phyloP scores from a whole-genome alignment of 2,113 vertebrate genomes.

The Bos indicus region DNA sequence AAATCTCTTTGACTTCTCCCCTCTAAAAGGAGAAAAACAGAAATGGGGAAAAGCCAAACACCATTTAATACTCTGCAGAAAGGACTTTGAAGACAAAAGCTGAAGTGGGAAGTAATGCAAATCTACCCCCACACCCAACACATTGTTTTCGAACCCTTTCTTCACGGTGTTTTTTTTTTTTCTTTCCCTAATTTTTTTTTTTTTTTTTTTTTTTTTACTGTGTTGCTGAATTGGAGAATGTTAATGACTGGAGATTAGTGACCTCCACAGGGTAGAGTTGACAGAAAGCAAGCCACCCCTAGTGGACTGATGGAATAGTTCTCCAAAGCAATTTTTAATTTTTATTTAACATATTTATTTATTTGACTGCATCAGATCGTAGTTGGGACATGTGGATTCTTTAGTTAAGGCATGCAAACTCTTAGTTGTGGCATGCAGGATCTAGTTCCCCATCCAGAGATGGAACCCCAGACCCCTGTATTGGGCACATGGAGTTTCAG shows the following conservation, averaged over 20 bases:
- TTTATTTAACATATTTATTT: not conserved
- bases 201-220: not conserved
- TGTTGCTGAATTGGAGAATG: not conserved
- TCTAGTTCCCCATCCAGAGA: not conserved
- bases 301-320: not conserved
- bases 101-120: not conserved
- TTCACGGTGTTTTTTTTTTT: not conserved
- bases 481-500: not conserved
- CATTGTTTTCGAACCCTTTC: not conserved
- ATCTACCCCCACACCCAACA: not conserved
- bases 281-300: not conserved
- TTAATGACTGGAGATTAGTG: conserved; percentile 35
- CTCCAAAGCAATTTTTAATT: not conserved
- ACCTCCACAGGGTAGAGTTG: conserved; percentile 47
- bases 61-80: conserved; percentile 26
- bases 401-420: not conserved
- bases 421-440: not conserved
- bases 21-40: conserved; percentile 1
- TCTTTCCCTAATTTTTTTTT: not conserved
- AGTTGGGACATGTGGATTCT: not conserved
- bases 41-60: not conserved
- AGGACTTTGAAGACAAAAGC: conserved; percentile 29
- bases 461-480: not conserved
- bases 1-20: conserved; percentile 9
- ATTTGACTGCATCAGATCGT: not conserved